Percentiles rank a stretch among this genome's conserved stretches.
phyloP scores from a whole-genome alignment of 92 coral and sea anemone species.

The Phenganax marumi region DNA sequence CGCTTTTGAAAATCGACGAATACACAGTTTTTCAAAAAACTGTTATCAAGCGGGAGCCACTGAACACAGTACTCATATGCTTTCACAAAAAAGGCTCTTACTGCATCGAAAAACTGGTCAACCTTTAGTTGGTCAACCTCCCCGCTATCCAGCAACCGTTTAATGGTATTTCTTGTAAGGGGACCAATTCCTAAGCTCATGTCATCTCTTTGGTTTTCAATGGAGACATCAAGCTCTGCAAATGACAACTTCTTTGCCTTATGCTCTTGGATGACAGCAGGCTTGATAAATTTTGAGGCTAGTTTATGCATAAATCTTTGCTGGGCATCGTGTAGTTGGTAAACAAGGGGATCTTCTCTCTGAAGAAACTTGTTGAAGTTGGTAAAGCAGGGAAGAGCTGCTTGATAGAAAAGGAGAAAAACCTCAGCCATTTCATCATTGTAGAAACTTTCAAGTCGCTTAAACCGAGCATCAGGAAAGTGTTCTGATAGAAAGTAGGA shows the following conservation, averaged over 20 bases:
- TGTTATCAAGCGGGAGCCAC: constrained; percentile 61
- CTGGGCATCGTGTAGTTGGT: constrained; percentile 49
- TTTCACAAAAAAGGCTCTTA: constrained; percentile 45
- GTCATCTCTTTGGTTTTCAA: constrained; percentile 61
- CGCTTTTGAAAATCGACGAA: constrained; percentile 48
- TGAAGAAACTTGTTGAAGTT: constrained; percentile 54
- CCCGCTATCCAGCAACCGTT: constrained; percentile 41
- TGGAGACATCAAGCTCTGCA: constrained; percentile 49
- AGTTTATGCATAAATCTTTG: constrained; percentile 49
- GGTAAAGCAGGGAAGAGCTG: constrained; percentile 43
- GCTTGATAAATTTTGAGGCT: constrained; percentile 44
- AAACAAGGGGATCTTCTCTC: constrained; percentile 63
- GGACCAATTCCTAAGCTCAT: constrained; percentile 44
- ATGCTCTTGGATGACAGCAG: constrained; percentile 50
- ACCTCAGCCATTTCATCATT: constrained; percentile 37
- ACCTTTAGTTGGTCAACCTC: constrained; percentile 50
- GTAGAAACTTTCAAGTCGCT: constrained; percentile 29
- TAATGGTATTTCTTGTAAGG: constrained; percentile 31
- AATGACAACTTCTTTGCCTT: constrained; percentile 46
- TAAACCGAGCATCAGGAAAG: constrained; percentile 30
- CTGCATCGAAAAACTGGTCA: constrained; percentile 54
- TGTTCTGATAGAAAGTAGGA: constrained; percentile 60
- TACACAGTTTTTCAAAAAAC: constrained; percentile 58
- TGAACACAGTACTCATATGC: constrained; percentile 58
- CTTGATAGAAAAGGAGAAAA: constrained; percentile 37